phyloP scores from a whole-genome alignment of 2,113 vertebrate genomes.

The Calidris pygmaea region DNA sequence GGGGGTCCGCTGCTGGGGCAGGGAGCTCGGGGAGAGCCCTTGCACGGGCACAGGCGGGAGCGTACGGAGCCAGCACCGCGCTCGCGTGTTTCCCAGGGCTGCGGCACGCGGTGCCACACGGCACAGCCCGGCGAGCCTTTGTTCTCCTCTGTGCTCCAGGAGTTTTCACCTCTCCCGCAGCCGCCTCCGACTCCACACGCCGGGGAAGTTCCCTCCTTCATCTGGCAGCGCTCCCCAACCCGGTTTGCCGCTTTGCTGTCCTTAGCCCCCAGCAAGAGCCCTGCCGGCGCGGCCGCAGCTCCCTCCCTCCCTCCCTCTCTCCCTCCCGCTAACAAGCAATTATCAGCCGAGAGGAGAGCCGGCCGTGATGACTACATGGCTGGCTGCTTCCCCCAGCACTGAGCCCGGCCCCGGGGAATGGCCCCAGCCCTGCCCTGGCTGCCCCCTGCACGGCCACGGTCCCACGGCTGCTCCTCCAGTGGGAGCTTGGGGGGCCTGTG shows the following conservation, averaged over 20 bases:
- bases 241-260: neutral
- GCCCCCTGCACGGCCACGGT: fast-evolving
- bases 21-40: neutral
- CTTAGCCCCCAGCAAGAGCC: neutral
- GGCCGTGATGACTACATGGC: neutral
- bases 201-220: neutral
- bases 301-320: neutral
- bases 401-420: fast-evolving
- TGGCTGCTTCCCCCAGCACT: neutral
- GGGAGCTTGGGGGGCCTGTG: neutral
- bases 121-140: neutral
- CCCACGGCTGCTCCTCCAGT: fast-evolving
- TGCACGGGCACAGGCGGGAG: fast-evolving
- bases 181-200: fast-evolving
- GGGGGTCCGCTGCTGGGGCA: fast-evolving
- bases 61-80: fast-evolving
- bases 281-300: fast-evolving
- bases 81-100: neutral
- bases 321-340: neutral
- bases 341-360: neutral
- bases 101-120: fast-evolving
- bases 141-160: neutral
- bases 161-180: neutral
- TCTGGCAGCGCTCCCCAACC: neutral
- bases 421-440: neutral